Evolutionary conservation across 2,888 invertebrate genomes (phyloP), one percentile per base, ranked within the genome.

Genomic region (Plebejus melissa): DNA sequence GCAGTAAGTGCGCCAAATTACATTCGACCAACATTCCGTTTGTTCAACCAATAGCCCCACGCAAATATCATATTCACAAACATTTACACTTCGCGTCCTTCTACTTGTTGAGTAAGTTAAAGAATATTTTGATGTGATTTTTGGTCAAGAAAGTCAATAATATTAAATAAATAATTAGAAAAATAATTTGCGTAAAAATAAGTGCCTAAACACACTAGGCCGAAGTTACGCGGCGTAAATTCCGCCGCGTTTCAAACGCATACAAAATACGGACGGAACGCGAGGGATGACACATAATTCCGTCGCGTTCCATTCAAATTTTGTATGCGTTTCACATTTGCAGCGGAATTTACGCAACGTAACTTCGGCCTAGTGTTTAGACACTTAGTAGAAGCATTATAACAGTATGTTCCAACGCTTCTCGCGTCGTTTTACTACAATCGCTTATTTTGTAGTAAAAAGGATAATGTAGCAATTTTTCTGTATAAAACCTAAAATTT

Each of bases 1-100:
- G 81, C 83, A 82, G 84, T 85, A 87, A 88, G 87, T 88, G 87
- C 86, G 84, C 87, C 81, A 88, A 90, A 91, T 91, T 75, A 70
- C 54, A 71, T 72, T 54, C 32, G 9, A 28, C 50, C 70, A 4
- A 70, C 41, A 70, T 65, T 28, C 65, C 32, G 65, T 36, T 65
- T 65, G 32, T 65, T 65, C 5, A 65, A 36, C 32, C 65, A 36
- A 65, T 65, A 65, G 65, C 65, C 65, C 65, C 9, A 65, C 65
- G 32, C 22, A 65, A 65, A 65, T 65, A 65, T 65, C 9, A 36
- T 36, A 65, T 60, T 60, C 60, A 36, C 65, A 65, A 65, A 65
- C 36, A 65, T 65, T 32, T 65, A 65, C 32, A 9, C 22, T 58
- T 28, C 32, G 32, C 6, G 13, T 54, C 54, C 54, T 54, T 54